Base-by-base conservation (phyloP, 2,888 invertebrate genomes). In the Omphaloscelis lunosa region DNA sequence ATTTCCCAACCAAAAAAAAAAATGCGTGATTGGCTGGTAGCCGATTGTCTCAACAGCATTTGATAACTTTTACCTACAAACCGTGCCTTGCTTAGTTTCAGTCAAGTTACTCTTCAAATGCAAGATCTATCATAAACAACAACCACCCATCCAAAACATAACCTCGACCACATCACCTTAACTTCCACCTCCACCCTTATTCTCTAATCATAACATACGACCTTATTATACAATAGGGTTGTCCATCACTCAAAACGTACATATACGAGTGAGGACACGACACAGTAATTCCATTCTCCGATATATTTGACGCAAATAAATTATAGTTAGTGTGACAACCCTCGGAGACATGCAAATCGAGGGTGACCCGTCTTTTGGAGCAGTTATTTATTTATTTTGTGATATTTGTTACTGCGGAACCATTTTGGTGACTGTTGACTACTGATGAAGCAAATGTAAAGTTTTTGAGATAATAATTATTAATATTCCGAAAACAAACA, bases 301-400 rank as follows among this genome's bases (percentile, higher is more conserved):
- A 88, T 88, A 86, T 82, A 86, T 83, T 87, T 88, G 88, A 86
- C 87, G 82, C 78, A 83, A 87, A 89, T 89, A 89, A 81, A 89
- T 89, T 80, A 89, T 87, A 75, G 87, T 88, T 89, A 88, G 68
- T 48, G 59, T 75, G 84, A 76, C 82, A 81, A 62, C 86, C 86
- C 85, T 82, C 45, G 62, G 65, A 75, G 86, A 67, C 79, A 88
- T 87, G 89, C 89, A 88, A 87, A 88, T 88, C 79, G 79, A 69
- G 85, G 88, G 88, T 87, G 83, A 87, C 88, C 85, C 86, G 69
- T 70, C 82, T 83, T 69, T 76, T 53, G 75, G 61, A 82, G 75
- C 29, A 70, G 83, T 85, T 87, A 86, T 88, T 86, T 88, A 88
- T 83, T 87, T 72, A 78, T 81, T 79, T 74, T 58, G 59, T n/a